phyloP scores from a whole-genome alignment of 1,140 invertebrate genomes.

The Trichomalopsis sarcophagae region DNA sequence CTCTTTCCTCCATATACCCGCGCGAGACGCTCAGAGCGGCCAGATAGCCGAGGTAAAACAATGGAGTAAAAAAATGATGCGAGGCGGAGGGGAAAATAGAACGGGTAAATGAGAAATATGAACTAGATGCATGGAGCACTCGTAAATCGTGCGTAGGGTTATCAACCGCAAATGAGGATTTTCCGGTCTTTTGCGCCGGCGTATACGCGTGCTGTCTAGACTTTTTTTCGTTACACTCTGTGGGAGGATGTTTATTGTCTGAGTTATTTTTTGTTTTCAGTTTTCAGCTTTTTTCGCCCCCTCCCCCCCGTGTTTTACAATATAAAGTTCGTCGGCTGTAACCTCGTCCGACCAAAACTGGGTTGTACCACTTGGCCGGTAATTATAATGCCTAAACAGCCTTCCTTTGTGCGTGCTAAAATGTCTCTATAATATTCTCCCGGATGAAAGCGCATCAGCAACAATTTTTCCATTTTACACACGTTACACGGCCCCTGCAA shows the following conservation, averaged over 20 bases:
- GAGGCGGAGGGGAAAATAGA: background rate
- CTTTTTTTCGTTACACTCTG: background rate
- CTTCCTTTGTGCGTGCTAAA: too few species aligned
- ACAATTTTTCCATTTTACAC: background rate
- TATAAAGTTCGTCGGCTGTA: background rate
- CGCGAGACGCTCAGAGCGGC: constrained; percentile 1
- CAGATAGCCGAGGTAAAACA: constrained; percentile 23
- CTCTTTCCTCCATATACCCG: constrained; percentile 25
- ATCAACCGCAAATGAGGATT: constrained; percentile 26
- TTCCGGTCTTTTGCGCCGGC: constrained; percentile 3
- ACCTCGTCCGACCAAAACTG: background rate
- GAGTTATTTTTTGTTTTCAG: too few species aligned
- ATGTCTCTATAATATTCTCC: too few species aligned
- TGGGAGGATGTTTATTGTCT: too few species aligned
- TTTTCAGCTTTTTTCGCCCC: background rate
- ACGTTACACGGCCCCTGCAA: too few species aligned
- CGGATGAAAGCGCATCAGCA: background rate
- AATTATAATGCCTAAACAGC: background rate
- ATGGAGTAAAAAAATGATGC: constrained; percentile 13
- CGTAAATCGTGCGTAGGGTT: constrained; percentile 24
- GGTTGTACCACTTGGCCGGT: background rate
- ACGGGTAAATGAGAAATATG: constrained; percentile 33
- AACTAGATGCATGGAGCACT: constrained; percentile 26
- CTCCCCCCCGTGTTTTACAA: background rate
- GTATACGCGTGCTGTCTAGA: background rate